These are phyloP conservation scores for Centruroides sculpturatus DNA, from an alignment of 1,140 invertebrate species.

Conservation along the genomic window DNA sequence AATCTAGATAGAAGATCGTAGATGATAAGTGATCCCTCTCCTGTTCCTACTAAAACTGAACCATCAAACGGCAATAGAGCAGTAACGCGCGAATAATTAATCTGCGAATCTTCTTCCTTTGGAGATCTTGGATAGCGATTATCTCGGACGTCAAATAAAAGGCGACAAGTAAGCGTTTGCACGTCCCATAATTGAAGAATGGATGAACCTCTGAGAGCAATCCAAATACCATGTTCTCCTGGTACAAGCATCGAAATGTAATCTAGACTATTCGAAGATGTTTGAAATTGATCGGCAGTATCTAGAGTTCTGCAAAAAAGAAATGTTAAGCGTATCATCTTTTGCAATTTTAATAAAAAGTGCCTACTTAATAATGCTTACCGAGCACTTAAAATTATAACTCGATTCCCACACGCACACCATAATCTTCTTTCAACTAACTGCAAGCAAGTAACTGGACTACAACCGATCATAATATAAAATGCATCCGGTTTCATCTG, in stretches of 20 bases:
- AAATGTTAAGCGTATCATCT: background rate
- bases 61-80: conserved; percentile 30
- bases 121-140: conserved; percentile 30
- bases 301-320: conserved; percentile 30
- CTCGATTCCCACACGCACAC: conserved; percentile 35
- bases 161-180: conserved; percentile 29
- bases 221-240: conserved; percentile 32
- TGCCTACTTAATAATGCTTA: conserved; percentile 15
- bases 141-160: conserved; percentile 35
- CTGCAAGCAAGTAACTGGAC: conserved; percentile 28
- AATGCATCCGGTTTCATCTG: conserved; percentile 25
- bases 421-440: conserved; percentile 32
- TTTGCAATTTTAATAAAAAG: background rate
- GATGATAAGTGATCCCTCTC: conserved; percentile 34
- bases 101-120: conserved; percentile 29
- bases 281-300: conserved; percentile 32
- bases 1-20: conserved; percentile 4
- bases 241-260: conserved; percentile 26
- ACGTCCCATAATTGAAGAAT: conserved; percentile 38
- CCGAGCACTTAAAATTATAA: conserved; percentile 34
- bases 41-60: conserved; percentile 37
- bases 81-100: conserved; percentile 27
- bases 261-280: conserved; percentile 31
- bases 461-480: conserved; percentile 34
- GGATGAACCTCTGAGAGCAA: conserved; percentile 35